Evolutionary conservation across 2,113 vertebrate genomes (phyloP).

Genomic region (Gallinago paraguaiae): DNA sequence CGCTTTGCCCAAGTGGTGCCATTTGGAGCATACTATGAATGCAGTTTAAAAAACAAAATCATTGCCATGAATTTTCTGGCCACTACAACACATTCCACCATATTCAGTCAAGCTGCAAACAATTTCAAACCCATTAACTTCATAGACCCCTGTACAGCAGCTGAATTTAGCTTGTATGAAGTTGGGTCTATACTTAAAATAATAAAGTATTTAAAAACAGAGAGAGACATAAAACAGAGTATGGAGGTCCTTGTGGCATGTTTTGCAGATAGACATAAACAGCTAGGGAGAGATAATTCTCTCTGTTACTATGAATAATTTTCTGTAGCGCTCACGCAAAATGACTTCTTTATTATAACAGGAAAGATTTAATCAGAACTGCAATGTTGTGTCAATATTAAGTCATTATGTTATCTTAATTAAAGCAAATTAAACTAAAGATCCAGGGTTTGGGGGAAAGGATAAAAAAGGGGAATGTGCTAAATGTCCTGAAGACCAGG

Average conservation of each 20-base stretch:
- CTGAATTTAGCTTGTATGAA: neutral
- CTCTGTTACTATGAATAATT: neutral
- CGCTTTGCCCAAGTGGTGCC: neutral
- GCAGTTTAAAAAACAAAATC: neutral
- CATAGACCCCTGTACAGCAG: neutral
- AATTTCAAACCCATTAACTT: slow-evolving; percentile 30
- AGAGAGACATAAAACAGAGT: neutral
- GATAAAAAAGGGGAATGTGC: accelerated
- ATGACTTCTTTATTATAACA: neutral
- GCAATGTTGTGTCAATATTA: neutral
- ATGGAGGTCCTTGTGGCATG: neutral
- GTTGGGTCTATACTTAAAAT: neutral
- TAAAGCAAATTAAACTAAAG: neutral
- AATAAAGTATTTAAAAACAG: neutral
- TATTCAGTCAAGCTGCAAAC: slow-evolving; percentile 18
- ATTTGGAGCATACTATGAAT: neutral
- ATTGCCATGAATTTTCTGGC: neutral
- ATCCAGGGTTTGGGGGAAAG: neutral
- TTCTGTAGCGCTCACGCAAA: neutral
- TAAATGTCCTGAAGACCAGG: neutral
- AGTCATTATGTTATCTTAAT: neutral
- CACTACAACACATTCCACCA: neutral
- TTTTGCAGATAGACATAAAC: neutral
- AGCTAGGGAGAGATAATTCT: neutral
- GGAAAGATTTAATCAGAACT: neutral